Evolutionary conservation across 2,888 invertebrate species (phyloP).

Genomic region (Ophion ventricosus): DNA sequence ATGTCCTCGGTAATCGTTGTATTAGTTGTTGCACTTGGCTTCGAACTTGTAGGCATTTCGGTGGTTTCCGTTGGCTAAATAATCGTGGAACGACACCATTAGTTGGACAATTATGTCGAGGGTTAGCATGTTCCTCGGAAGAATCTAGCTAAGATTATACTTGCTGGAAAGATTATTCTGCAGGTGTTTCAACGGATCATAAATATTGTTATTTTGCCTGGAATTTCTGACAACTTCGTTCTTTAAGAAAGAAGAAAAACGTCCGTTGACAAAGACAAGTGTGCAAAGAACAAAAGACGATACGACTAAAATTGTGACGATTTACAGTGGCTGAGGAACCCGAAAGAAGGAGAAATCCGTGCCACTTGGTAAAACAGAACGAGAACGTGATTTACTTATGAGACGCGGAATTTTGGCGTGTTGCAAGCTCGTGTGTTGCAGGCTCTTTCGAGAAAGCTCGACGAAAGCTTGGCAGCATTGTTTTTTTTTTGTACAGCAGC

Average conservation of each 20-base stretch:
- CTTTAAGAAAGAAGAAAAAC: neutral
- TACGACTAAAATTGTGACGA: neutral
- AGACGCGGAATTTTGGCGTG: neutral
- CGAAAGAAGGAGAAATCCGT: neutral
- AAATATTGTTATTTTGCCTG: neutral
- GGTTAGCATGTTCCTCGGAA: neutral
- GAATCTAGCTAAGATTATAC: neutral
- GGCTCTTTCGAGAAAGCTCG: constrained; percentile 19
- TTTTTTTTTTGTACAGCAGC: constrained; percentile 58
- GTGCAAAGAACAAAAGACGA: neutral
- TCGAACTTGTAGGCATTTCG: constrained; percentile 56
- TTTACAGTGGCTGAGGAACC: neutral
- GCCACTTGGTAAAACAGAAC: neutral
- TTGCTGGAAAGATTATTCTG: neutral
- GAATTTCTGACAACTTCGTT: neutral
- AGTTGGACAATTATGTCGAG: neutral
- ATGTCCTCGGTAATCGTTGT: constrained; percentile 33
- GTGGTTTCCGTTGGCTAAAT: constrained; percentile 60
- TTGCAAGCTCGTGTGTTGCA: constrained; percentile 33
- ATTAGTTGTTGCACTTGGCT: constrained; percentile 44
- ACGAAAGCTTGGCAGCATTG: constrained; percentile 46
- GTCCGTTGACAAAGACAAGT: neutral
- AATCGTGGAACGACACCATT: constrained; percentile 32
- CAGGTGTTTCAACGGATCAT: neutral
- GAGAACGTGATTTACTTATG: neutral